A percentile compares a stretch with the other conserved stretches of the same genome.
Conservation (phyloP, 2,113 vertebrate species). For the Brienomyrus brachyistius region DNA sequence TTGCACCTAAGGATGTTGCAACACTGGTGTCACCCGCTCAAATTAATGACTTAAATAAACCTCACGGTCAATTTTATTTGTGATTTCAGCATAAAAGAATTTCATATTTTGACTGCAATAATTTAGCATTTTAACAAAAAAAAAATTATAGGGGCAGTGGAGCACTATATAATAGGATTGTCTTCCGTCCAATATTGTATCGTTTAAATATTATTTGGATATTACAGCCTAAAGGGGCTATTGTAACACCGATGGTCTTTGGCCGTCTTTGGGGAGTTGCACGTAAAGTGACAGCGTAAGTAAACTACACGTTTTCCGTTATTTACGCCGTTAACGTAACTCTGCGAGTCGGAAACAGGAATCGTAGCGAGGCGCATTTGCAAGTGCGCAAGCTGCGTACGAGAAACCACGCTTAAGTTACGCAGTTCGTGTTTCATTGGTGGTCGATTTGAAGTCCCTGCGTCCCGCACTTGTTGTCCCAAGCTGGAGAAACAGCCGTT, state of each 20-base stretch:
- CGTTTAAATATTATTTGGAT: too few relatives aligned
- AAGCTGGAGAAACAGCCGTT: background rate
- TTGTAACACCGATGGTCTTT: background rate
- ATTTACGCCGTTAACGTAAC: background rate
- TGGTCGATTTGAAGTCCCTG: background rate
- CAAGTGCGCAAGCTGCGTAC: background rate
- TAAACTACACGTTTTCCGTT: background rate
- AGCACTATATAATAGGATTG: background rate
- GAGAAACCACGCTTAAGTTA: background rate
- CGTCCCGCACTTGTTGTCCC: background rate
- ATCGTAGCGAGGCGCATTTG: background rate
- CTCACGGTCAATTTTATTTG: background rate
- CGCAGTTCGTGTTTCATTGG: background rate
- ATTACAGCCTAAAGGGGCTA: background rate
- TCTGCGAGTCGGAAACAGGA: background rate
- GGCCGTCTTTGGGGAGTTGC: background rate
- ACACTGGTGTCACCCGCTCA: background rate
- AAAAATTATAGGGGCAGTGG: background rate
- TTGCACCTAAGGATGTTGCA: background rate
- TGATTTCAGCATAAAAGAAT: background rate
- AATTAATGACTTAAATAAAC: background rate
- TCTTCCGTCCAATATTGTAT: background rate
- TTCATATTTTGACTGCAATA: background rate
- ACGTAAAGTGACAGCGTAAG: background rate
- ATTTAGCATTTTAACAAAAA: too few relatives aligned